Percentiles rank a stretch among this genome's conserved stretches.
These are phyloP conservation scores for Psittacula derbiana DNA, from an alignment of 2,797 vertebrate genomes.

Conservation along the genomic window DNA sequence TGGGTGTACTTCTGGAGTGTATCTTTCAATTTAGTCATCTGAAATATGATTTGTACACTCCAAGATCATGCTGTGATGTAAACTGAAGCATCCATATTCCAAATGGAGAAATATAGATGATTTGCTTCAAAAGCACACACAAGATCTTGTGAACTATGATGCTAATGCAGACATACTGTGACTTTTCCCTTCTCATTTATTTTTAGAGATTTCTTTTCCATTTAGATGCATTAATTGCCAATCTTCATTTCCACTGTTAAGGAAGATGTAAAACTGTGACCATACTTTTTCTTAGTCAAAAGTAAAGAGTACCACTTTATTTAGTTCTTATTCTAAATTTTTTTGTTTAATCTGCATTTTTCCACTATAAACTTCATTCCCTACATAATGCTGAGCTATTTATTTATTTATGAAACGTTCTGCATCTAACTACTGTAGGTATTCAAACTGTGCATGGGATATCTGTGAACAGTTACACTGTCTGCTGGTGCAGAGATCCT, in stretches of 20 bases:
- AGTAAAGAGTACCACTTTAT: background rate
- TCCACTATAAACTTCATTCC: background rate
- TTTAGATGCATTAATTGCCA: background rate
- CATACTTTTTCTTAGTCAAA: background rate
- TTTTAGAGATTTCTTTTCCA: background rate
- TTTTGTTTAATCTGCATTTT: background rate
- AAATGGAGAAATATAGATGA: background rate
- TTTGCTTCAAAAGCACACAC: background rate
- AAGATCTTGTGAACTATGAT: background rate
- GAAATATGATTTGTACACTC: background rate
- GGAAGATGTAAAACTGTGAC: background rate
- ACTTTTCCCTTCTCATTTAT: background rate
- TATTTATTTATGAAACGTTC: background rate
- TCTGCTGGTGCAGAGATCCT: background rate
- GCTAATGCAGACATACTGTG: background rate
- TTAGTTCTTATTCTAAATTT: background rate
- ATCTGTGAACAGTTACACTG: background rate
- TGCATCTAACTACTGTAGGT: background rate
- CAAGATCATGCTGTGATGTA: background rate
- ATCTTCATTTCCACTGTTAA: background rate
- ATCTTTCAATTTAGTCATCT: background rate
- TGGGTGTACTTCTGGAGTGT: background rate
- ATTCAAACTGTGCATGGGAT: background rate
- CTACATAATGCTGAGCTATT: background rate
- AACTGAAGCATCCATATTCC: background rate